Evolutionary conservation across 2,113 vertebrate genomes (phyloP).

Genomic region (Urocitellus parryii): DNA sequence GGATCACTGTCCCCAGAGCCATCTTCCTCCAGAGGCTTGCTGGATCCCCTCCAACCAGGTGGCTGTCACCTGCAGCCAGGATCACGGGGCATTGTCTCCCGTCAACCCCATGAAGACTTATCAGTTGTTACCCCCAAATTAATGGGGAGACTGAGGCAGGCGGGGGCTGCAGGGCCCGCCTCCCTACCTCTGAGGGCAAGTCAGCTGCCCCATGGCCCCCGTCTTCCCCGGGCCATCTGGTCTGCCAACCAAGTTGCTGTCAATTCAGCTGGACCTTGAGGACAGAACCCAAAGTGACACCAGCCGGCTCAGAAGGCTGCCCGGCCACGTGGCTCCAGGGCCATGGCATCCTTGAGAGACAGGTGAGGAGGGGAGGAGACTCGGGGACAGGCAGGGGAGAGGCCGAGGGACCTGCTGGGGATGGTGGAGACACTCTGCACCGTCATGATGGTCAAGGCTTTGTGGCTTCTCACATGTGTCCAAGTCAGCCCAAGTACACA

Average conservation of each 20-base stretch:
- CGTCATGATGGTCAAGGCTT: rapidly evolving
- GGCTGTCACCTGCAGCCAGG: neutral
- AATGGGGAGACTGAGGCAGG: rapidly evolving
- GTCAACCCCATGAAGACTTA: neutral
- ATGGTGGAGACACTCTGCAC: rapidly evolving
- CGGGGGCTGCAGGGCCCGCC: neutral
- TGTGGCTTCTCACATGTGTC: rapidly evolving
- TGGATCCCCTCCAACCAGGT: rapidly evolving
- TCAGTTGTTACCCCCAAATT: rapidly evolving
- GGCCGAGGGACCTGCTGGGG: rapidly evolving
- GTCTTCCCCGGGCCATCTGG: neutral
- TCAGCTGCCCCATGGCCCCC: neutral
- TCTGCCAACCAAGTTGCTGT: rapidly evolving
- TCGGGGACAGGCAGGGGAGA: neutral
- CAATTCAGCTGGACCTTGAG: rapidly evolving
- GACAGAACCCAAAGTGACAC: rapidly evolving
- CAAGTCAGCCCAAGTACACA: rapidly evolving
- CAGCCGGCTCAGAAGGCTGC: neutral
- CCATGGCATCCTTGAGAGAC: neutral
- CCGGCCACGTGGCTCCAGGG: rapidly evolving
- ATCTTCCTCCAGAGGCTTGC: neutral
- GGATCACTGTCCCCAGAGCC: rapidly evolving
- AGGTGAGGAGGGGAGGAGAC: neutral
- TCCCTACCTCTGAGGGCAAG: rapidly evolving
- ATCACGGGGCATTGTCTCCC: rapidly evolving